Base-by-base conservation (phyloP, 2,888 invertebrate species). In the Achlya flavicornis region DNA sequence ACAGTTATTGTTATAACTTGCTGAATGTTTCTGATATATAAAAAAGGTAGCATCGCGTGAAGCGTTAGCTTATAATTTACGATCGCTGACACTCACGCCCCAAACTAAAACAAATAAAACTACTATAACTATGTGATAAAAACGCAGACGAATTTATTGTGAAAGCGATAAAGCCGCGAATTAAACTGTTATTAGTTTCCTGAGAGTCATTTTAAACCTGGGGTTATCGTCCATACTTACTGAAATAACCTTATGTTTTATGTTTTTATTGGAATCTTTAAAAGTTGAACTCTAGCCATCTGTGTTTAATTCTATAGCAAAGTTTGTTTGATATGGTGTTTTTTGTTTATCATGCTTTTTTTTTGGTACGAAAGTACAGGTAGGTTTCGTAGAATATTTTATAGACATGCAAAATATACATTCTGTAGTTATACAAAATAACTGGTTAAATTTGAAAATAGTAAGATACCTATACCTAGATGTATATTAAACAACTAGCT, bases 71-170 rank as follows among this genome's bases (percentile, higher is more conserved):
- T 26, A 26, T 26, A 26, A 26, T 26, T 26, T 26, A 26, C 26
- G 26, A 26, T 26, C 59, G 41, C 41, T 41, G 16, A 12, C 41
- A 41, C 19, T 41, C 10, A 10, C 3, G 3, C 38, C 59, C 16
- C 41, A 41, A 59, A 19, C 38, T 16, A 10, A 61, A 35, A 57
- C 46, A 41, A 43, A 61, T 62, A 62, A 58, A 66, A 63, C 59
- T 62, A 61, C 62, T 57, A 63, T 57, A 58, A 61, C 61, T 61
- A 57, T 32, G 41, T 63, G 64, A 66, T 69, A 69, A 67, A 65
- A 61, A 43, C 63, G 61, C 43, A 67, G 69, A 66, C 66, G 62
- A 63, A 67, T 69, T 66, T 63, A 69, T 64, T 60, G 69, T 62
- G 61, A 41, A 43, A 38, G 57, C 65, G 57, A 65, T 58, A 64